Conservation (phyloP, 2,113 vertebrate genomes). For the Aptenodytes patagonicus region DNA sequence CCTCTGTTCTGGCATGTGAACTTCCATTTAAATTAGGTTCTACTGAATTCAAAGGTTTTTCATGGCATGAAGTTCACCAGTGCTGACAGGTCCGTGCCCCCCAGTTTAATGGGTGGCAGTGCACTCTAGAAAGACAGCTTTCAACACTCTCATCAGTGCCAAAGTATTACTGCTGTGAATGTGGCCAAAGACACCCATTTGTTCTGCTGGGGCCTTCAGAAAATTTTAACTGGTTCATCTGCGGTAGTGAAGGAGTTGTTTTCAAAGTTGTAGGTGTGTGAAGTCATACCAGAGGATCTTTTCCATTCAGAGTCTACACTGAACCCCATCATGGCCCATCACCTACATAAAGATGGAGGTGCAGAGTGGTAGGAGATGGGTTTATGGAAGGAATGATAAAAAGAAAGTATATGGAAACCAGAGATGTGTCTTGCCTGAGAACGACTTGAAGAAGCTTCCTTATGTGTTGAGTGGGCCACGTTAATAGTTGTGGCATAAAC, state of each 20-base stretch:
- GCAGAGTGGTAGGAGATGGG: neutral
- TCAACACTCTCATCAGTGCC: neutral
- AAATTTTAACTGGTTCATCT: neutral
- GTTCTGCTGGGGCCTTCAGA: neutral
- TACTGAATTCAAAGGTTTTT: neutral
- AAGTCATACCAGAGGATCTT: neutral
- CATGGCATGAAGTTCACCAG: neutral
- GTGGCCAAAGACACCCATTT: neutral
- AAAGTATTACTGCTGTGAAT: neutral
- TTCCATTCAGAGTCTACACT: neutral
- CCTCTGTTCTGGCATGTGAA: slow-evolving; percentile 6
- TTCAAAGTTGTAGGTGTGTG: neutral
- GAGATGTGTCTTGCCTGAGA: neutral
- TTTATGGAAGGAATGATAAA: neutral
- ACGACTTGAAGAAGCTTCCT: neutral
- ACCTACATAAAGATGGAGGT: neutral
- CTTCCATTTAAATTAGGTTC: slow-evolving; percentile 35
- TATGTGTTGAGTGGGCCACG: neutral
- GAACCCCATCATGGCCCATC: neutral
- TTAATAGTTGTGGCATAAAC: neutral
- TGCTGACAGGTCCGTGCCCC: neutral
- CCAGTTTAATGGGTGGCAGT: neutral
- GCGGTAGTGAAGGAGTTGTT: neutral
- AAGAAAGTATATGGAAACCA: neutral
- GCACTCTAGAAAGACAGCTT: neutral